Evolutionary conservation across 2,797 vertebrate genomes (phyloP).

Genomic region (Squalus acanthias): DNA sequence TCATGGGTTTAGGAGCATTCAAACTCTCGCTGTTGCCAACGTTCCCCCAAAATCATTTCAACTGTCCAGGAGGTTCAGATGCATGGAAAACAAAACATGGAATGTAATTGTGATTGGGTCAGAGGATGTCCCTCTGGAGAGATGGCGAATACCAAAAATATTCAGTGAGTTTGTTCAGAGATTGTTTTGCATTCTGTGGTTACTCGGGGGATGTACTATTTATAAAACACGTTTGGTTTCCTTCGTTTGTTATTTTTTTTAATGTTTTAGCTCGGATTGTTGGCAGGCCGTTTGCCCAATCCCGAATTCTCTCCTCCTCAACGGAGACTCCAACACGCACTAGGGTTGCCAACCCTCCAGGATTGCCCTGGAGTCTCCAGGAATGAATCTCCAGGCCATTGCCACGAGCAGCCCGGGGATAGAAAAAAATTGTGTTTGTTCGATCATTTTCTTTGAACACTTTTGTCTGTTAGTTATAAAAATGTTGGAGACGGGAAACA

Average conservation of each 20-base stretch:
- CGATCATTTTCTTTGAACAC: not conserved
- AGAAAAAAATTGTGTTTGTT: not conserved
- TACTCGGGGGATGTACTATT: constrained; percentile 22
- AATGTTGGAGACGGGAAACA: not conserved
- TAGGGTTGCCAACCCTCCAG: not conserved
- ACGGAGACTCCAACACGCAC: not conserved
- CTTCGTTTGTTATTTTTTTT: constrained; percentile 28
- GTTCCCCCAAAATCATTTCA: not conserved
- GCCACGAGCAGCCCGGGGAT: not conserved
- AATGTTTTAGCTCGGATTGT: not conserved
- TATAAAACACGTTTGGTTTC: constrained; percentile 27
- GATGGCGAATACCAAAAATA: constrained; percentile 27
- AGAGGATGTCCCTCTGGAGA: not conserved
- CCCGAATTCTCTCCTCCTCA: not conserved
- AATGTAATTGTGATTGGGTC: constrained; percentile 18
- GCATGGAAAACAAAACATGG: not conserved
- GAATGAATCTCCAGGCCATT: not conserved
- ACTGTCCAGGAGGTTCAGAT: constrained; percentile 3
- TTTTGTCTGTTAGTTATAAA: not conserved
- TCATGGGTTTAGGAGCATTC: not conserved
- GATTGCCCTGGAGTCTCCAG: not conserved
- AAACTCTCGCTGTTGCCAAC: not conserved
- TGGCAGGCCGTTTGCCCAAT: not conserved
- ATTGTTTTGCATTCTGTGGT: constrained; percentile 33
- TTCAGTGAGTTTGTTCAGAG: constrained; percentile 20